phyloP scores from a whole-genome alignment of 2,888 invertebrate species.

The Ceraclea dissimilis region DNA sequence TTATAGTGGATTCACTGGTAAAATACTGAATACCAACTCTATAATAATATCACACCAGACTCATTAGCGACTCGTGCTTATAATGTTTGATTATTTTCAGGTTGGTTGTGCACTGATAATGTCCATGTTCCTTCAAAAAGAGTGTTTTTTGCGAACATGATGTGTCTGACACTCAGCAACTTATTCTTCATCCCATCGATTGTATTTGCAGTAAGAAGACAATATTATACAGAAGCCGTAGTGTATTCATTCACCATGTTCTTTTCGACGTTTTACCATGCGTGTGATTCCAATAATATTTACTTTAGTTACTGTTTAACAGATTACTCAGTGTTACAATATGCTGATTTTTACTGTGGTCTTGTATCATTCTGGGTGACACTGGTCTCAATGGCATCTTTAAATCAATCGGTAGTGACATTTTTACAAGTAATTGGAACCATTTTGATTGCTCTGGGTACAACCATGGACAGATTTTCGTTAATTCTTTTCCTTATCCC shows the following conservation, averaged over 20 bases:
- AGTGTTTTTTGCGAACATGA: slow-evolving; percentile 58
- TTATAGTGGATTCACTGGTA: neutral
- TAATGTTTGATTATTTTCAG: no score
- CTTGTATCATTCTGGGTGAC: slow-evolving; percentile 85
- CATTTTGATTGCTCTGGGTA: slow-evolving; percentile 68
- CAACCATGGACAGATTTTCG: slow-evolving; percentile 74
- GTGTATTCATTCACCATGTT: slow-evolving; percentile 78
- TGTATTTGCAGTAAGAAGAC: slow-evolving; percentile 61
- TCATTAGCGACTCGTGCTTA: no score
- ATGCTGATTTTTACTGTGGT: slow-evolving; percentile 83
- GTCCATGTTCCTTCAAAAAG: slow-evolving; percentile 60
- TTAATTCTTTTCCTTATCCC: slow-evolving; percentile 72
- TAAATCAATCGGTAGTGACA: slow-evolving; percentile 51
- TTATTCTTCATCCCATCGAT: slow-evolving; percentile 72
- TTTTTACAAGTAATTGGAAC: slow-evolving; percentile 70
- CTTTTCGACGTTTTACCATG: slow-evolving; percentile 86
- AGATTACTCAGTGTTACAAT: slow-evolving; percentile 68
- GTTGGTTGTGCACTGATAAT: slow-evolving; percentile 79
- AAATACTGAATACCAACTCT: no score
- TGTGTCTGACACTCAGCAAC: slow-evolving; percentile 77
- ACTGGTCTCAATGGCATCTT: slow-evolving; percentile 71
- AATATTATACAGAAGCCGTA: slow-evolving; percentile 72
- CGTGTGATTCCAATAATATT: slow-evolving; percentile 77
- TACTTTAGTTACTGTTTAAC: slow-evolving; percentile 71
- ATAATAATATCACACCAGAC: no score